Conservation (phyloP, 1,140 invertebrate genomes). For the Penaeus chinensis region DNA sequence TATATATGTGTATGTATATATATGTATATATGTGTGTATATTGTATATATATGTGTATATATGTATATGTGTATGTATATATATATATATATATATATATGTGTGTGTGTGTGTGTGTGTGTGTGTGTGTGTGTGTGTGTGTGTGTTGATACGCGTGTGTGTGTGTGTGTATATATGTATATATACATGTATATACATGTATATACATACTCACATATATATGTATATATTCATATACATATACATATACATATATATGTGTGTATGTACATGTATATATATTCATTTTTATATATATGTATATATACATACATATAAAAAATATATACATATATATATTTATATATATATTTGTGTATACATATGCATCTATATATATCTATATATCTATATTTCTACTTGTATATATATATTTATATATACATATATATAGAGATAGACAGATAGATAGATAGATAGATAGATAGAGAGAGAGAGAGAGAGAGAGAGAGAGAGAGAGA, state of each 20-base stretch:
- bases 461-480: no score
- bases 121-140: not conserved
- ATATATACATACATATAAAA: not conserved
- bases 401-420: constrained; percentile 4
- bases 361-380: not conserved
- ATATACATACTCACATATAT: not conserved
- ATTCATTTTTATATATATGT: not conserved
- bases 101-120: no score
- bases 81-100: no score
- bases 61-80: no score
- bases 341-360: constrained; percentile 14
- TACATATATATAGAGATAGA: not conserved
- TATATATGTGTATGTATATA: no score
- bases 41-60: no score
- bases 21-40: no score
- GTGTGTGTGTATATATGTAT: constrained; percentile 13
- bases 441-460: not conserved
- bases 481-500: no score
- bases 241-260: constrained; percentile 5
- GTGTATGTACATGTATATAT: not conserved
- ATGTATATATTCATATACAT: constrained; percentile 2
- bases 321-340: constrained; percentile 12
- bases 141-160: not conserved
- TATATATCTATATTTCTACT: not conserved
- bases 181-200: not conserved